These are phyloP conservation scores for Neria commutata DNA, from an alignment of 2,888 invertebrate species.

Conservation along the genomic window DNA sequence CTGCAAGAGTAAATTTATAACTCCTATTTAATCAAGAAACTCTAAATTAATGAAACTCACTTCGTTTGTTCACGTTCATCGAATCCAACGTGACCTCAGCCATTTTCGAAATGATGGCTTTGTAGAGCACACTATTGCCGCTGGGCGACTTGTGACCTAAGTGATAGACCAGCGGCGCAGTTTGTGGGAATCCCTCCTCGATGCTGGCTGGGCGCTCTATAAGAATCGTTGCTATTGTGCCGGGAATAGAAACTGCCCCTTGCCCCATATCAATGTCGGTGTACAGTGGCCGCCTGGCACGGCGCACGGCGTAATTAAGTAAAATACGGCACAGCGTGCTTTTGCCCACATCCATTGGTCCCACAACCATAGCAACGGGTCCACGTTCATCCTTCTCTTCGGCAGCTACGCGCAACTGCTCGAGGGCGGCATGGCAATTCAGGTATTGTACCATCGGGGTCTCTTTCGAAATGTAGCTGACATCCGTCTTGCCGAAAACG, in stretches of 20 bases:
- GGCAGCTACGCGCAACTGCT: slow-evolving; percentile 83
- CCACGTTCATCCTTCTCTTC: slow-evolving; percentile 75
- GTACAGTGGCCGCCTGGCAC: slow-evolving; percentile 86
- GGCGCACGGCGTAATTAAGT: slow-evolving; percentile 92
- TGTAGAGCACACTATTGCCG: slow-evolving; percentile 82
- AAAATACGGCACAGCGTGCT: slow-evolving; percentile 87
- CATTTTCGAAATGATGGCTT: slow-evolving; percentile 80
- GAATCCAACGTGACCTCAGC: slow-evolving; percentile 86
- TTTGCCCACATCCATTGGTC: slow-evolving; percentile 96
- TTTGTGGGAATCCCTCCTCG: slow-evolving; percentile 94
- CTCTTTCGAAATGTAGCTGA: slow-evolving; percentile 92
- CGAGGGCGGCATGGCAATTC: slow-evolving; percentile 94
- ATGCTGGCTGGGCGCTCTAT: slow-evolving; percentile 93
- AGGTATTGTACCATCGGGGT: slow-evolving; percentile 96
- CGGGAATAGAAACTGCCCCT: slow-evolving; percentile 89
- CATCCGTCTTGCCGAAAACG: slow-evolving; percentile 87
- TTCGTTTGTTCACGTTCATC: slow-evolving; percentile 85
- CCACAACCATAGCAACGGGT: slow-evolving; percentile 88
- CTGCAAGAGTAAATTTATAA: slow-evolving; percentile 58
- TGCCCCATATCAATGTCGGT: slow-evolving; percentile 97
- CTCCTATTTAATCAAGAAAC: neutral
- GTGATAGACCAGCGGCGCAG: slow-evolving; percentile 91
- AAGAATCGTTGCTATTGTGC: slow-evolving; percentile 86
- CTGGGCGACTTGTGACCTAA: slow-evolving; percentile 84
- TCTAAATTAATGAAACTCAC: slow-evolving; percentile 60